Evolutionary conservation across 1,140 invertebrate genomes (phyloP).

Genomic region (Drosophila micromelanica): DNA sequence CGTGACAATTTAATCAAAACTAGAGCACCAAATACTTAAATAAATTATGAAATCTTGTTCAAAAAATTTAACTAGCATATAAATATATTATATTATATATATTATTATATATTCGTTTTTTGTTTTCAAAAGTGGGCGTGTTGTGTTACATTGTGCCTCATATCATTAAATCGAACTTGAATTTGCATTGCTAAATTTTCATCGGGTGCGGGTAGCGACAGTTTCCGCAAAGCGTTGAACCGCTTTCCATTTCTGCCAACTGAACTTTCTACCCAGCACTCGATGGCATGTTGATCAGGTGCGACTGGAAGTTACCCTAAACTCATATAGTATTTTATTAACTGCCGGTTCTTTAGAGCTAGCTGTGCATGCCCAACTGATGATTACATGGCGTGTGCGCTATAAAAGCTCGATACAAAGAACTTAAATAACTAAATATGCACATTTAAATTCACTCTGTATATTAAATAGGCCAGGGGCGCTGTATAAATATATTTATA

Average conservation of each 20-base stretch:
- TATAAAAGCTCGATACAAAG: constrained; percentile 10
- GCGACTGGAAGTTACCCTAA: constrained; percentile 2
- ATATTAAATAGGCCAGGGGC: constrained; percentile 14
- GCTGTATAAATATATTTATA: neutral
- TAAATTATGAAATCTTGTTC: too few relatives aligned
- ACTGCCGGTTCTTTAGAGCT: neutral
- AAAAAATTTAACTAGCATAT: too few relatives aligned
- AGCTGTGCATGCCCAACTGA: neutral
- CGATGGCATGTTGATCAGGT: neutral
- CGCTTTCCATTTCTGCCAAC: constrained; percentile 33
- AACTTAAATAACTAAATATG: constrained; percentile 24
- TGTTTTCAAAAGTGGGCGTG: constrained; percentile 39
- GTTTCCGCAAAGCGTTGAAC: constrained; percentile 50
- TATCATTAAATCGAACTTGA: constrained; percentile 12
- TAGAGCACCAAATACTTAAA: too few relatives aligned
- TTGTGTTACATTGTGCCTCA: neutral
- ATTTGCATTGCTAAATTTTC: constrained; percentile 49
- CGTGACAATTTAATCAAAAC: too few relatives aligned
- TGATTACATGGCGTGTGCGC: neutral
- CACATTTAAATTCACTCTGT: constrained; percentile 9
- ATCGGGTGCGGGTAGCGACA: constrained; percentile 11
- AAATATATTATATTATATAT: too few relatives aligned
- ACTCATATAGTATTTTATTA: neutral
- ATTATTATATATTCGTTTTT: too few relatives aligned
- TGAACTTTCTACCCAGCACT: constrained; percentile 19